phyloP scores from a whole-genome alignment of 2,797 vertebrate genomes.

The Gymnopithys bicolor region DNA sequence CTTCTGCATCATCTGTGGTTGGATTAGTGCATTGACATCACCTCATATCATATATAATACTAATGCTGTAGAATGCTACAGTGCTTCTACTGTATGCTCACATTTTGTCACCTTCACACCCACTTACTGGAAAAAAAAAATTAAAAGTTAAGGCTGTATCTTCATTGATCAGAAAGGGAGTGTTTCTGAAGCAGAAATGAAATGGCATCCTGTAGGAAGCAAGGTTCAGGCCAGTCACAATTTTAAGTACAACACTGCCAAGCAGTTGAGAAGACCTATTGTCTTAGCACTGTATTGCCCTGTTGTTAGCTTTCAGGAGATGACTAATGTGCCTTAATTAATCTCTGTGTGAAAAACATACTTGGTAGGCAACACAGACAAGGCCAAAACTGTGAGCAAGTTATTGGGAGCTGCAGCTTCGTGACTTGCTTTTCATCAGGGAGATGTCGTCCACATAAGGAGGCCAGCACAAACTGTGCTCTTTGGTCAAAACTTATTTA shows the following conservation, averaged over 20 bases:
- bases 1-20: not conserved
- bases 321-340: constrained; percentile 52
- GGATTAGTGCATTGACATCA: not conserved
- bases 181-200: constrained; percentile 7
- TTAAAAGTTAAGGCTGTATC: not conserved
- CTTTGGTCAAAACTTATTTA: not conserved
- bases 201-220: not conserved
- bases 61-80: not conserved
- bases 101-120: not conserved
- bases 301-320: constrained; percentile 23
- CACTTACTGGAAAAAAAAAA: not conserved
- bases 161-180: not conserved
- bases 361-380: not conserved
- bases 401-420: not conserved
- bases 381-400: not conserved
- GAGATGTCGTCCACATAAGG: fast-evolving
- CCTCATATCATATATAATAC: not conserved
- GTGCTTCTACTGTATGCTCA: not conserved
- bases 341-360: constrained; percentile 19
- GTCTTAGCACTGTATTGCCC: not conserved
- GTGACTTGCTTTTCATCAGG: not conserved
- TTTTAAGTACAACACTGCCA: not conserved
- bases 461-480: not conserved
- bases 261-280: not conserved
- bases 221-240: not conserved